Evolutionary conservation across 2,888 invertebrate species (phyloP).

Genomic region (Glyphotaelius pellucidus): DNA sequence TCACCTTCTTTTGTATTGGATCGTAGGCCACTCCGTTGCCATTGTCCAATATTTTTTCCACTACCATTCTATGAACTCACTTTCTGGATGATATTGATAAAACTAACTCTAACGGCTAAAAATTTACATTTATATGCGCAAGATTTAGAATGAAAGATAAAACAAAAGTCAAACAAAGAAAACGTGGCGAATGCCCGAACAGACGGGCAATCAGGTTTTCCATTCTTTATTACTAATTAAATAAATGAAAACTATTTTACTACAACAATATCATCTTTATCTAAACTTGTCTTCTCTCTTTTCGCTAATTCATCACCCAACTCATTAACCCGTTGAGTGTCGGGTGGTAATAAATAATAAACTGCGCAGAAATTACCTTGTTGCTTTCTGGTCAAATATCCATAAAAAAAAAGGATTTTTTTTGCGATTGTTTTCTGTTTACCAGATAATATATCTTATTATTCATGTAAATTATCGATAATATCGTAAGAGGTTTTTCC

Average conservation of each 20-base stretch:
- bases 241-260: neutral
- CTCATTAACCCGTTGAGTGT: no score
- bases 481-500: no score
- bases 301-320: neutral
- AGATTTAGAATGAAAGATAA: conserved; percentile 19
- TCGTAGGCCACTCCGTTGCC: conserved; percentile 50
- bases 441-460: no score
- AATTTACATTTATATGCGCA: conserved; percentile 11
- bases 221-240: neutral
- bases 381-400: no score
- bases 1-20: conserved; percentile 56
- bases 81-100: neutral
- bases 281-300: neutral
- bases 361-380: no score
- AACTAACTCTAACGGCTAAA: neutral
- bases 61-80: conserved; percentile 9
- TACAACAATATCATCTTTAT: neutral
- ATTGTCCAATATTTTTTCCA: conserved; percentile 29
- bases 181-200: neutral
- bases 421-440: no score
- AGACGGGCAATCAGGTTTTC: neutral
- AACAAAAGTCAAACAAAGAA: neutral
- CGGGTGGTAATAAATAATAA: no score
- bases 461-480: no score
- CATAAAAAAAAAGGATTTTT: no score